Percentiles rank a stretch among this genome's conserved stretches.
Conservation (phyloP, 1,140 invertebrate species). For the Drosophila micromelanica region DNA sequence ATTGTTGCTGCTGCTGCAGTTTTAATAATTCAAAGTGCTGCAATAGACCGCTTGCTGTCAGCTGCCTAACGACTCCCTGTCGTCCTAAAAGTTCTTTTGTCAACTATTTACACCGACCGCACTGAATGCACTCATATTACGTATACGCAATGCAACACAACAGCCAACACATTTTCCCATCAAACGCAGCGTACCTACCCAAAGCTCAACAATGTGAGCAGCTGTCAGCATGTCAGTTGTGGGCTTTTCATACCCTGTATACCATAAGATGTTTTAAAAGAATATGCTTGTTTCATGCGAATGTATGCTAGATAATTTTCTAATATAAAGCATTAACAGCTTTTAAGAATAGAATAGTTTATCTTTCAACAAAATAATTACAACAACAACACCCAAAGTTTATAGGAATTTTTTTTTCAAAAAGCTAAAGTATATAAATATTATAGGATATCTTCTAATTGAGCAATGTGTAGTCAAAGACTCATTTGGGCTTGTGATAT, state of each 20-base stretch:
- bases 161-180: background rate
- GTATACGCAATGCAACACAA: conserved; percentile 31
- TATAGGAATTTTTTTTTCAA: too few relatives aligned
- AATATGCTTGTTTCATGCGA: too few relatives aligned
- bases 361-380: too few relatives aligned
- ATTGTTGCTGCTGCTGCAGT: conserved; percentile 57
- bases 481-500: too few relatives aligned
- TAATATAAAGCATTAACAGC: too few relatives aligned
- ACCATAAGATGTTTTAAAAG: background rate
- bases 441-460: too few relatives aligned
- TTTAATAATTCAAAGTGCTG: conserved; percentile 81
- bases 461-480: too few relatives aligned
- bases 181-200: background rate
- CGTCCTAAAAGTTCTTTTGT: conserved; percentile 43
- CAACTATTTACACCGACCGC: conserved; percentile 15
- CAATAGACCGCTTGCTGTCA: conserved; percentile 47
- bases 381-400: too few relatives aligned
- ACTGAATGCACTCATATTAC: conserved; percentile 18
- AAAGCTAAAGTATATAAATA: too few relatives aligned
- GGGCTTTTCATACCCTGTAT: background rate
- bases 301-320: too few relatives aligned
- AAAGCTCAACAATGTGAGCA: background rate
- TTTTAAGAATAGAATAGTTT: too few relatives aligned
- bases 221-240: background rate
- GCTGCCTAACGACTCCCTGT: conserved; percentile 19